A percentile compares a stretch with the other conserved stretches of the same genome.
Evolutionary conservation across 2,113 vertebrate species (phyloP).

Genomic region (Nannospalax galili): DNA sequence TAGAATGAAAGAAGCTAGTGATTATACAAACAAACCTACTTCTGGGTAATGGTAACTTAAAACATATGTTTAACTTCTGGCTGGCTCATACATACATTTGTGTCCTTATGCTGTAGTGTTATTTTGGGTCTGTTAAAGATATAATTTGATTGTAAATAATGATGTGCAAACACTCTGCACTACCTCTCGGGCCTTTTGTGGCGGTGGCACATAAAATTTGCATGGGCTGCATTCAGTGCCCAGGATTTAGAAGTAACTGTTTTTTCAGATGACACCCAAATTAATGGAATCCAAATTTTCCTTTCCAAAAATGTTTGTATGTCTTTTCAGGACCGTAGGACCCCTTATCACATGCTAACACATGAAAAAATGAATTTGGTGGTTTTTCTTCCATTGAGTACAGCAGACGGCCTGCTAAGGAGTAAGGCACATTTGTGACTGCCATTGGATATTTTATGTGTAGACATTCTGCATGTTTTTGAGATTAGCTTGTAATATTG

Average conservation of each 20-base stretch:
- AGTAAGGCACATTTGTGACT: conserved; percentile 39
- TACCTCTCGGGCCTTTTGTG: background rate
- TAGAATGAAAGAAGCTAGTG: background rate
- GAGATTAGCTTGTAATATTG: conserved; percentile 73
- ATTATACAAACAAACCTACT: background rate
- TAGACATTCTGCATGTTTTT: conserved; percentile 56
- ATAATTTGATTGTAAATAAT: background rate
- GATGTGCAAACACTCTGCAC: background rate
- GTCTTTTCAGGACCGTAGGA: background rate
- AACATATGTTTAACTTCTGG: background rate
- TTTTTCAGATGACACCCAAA: background rate
- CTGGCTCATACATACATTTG: background rate
- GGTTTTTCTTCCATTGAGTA: background rate
- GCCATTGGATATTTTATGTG: conserved; percentile 43
- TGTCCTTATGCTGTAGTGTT: background rate
- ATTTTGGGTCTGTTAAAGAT: background rate
- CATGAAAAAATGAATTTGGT: background rate
- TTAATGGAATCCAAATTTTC: background rate
- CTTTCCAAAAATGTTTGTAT: background rate
- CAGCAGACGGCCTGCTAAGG: conserved; percentile 51
- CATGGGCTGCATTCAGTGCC: background rate
- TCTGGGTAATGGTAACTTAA: background rate
- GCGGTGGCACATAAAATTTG: background rate
- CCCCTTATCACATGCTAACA: conserved; percentile 19
- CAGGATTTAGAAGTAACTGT: background rate